Percentiles rank a stretch among this genome's conserved stretches.
Evolutionary conservation across 2,888 invertebrate genomes (phyloP).

Genomic region (Clistopyga incitator): DNA sequence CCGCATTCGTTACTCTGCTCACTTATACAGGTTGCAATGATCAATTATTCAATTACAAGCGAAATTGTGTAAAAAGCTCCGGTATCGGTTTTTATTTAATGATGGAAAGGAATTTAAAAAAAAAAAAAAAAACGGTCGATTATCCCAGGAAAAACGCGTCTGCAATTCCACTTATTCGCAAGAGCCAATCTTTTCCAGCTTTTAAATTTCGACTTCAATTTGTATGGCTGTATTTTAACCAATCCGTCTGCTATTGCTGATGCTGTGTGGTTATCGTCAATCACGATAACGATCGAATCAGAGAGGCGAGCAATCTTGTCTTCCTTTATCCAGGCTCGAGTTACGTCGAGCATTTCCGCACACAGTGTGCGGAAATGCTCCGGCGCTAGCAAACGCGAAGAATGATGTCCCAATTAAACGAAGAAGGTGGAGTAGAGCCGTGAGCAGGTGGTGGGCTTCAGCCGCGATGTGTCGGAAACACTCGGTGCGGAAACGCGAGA

Average conservation of each 20-base stretch:
- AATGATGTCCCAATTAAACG: constrained; percentile 64
- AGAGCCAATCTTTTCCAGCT: not conserved
- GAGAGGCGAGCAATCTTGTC: constrained; percentile 13
- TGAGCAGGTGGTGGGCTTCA: constrained; percentile 1
- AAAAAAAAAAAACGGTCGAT: not conserved
- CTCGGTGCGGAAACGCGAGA: constrained; percentile 25
- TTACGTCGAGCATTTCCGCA: not conserved
- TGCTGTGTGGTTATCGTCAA: constrained; percentile 30
- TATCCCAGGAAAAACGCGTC: not conserved
- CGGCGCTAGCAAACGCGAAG: constrained; percentile 27
- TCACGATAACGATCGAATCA: constrained; percentile 27
- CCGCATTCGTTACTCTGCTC: no score
- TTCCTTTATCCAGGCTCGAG: not conserved
- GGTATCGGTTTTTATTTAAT: not conserved
- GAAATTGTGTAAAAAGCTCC: no score
- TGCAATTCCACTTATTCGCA: not conserved
- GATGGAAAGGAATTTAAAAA: not conserved
- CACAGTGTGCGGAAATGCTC: not conserved
- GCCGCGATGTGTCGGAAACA: constrained; percentile 38
- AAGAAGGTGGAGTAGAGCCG: not conserved
- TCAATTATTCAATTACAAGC: no score
- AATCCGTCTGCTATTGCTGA: constrained; percentile 12
- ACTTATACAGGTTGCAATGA: no score
- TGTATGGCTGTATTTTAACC: not conserved
- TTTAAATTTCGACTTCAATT: constrained; percentile 1